Percentiles rank a stretch among this genome's conserved stretches.
These are phyloP conservation scores for Hesperophylax magnus DNA, from an alignment of 1,140 invertebrate species.

Conservation along the genomic window DNA sequence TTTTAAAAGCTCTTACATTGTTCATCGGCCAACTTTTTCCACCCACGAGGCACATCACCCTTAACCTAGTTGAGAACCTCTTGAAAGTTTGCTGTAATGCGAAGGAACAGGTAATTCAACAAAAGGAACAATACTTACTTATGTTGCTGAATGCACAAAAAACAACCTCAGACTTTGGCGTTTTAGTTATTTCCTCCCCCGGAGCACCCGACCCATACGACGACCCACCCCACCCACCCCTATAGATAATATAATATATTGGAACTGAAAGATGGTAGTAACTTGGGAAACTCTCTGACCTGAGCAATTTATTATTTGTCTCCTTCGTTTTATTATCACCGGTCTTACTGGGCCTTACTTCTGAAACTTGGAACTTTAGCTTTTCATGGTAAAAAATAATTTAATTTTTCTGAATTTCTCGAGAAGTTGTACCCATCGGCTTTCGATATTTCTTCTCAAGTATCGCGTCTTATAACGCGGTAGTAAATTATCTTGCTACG, in stretches of 20 bases:
- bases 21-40: conserved; percentile 35
- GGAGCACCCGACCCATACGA: background rate
- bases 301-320: conserved; percentile 56
- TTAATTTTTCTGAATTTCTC: background rate
- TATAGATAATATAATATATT: conserved; percentile 54
- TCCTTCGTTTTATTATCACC: conserved; percentile 53
- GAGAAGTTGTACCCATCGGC: background rate
- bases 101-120: conserved; percentile 56
- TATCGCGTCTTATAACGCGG: no score
- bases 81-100: conserved; percentile 52
- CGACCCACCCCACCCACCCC: background rate
- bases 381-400: conserved; percentile 16
- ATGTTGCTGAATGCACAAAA: conserved; percentile 55
- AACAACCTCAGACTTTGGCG: conserved; percentile 44
- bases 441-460: no score
- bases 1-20: conserved; percentile 48
- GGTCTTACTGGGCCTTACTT: conserved; percentile 35
- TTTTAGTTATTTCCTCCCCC: conserved; percentile 29
- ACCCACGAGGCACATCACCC: conserved; percentile 40
- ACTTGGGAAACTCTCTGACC: conserved; percentile 54
- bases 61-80: conserved; percentile 46
- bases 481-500: no score
- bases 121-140: conserved; percentile 43
- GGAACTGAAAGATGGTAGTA: conserved; percentile 51
- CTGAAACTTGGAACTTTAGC: background rate